These are phyloP conservation scores for Arvicanthis niloticus DNA, from an alignment of 2,113 vertebrate genomes.

Conservation along the genomic window DNA sequence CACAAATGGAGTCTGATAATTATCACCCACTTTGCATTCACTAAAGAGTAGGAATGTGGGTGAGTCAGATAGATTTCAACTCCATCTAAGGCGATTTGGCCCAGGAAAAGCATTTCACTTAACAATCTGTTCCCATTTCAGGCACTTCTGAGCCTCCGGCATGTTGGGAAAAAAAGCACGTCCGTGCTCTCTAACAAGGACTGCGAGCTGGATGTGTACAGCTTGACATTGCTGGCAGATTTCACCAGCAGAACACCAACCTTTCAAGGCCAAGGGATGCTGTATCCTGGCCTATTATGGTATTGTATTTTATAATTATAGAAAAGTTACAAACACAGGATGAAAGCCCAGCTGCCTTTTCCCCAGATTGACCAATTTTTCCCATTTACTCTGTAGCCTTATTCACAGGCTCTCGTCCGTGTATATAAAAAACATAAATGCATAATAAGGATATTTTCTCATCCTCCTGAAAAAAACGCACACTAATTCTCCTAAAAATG, in stretches of 20 bases:
- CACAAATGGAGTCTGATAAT: not conserved
- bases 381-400: not conserved
- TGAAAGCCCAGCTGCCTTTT: not conserved
- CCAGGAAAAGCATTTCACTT: constrained; percentile 35
- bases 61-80: not conserved
- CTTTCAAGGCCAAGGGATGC: not conserved
- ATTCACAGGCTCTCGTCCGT: not conserved
- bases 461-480: too few species aligned
- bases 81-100: not conserved
- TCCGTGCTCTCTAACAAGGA: not conserved
- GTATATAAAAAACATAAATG: not conserved
- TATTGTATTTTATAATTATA: not conserved
- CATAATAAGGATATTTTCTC: not conserved
- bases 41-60: not conserved
- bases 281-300: not conserved
- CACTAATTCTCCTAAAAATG: not conserved
- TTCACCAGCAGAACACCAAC: not conserved
- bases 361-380: not conserved
- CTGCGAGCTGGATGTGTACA: not conserved
- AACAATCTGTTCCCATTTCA: constrained; percentile 22
- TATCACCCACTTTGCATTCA: not conserved
- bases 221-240: too few species aligned
- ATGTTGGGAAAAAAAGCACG: not conserved
- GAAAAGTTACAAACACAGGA: not conserved
- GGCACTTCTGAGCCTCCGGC: not conserved